phyloP scores from a whole-genome alignment of 2,888 invertebrate genomes.

The Amiota mariae region DNA sequence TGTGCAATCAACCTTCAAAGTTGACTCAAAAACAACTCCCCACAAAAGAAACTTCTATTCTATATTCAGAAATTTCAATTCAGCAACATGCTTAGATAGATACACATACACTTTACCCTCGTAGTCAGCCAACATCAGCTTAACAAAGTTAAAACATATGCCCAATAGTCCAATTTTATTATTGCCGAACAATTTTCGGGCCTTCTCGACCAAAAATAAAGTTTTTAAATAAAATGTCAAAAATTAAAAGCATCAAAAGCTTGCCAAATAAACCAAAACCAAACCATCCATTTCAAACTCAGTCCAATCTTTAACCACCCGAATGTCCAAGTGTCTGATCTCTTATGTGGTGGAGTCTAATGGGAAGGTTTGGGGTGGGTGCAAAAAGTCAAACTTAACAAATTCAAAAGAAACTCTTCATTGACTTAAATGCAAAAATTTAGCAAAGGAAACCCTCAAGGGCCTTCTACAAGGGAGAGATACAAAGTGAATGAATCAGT shows the following conservation, averaged over 20 bases:
- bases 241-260: conserved; percentile 59
- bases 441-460: conserved; percentile 40
- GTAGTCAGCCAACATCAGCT: too few relatives aligned
- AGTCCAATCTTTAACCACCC: too few relatives aligned
- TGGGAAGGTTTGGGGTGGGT: background rate
- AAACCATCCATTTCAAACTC: too few relatives aligned
- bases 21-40: background rate
- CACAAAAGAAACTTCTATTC: too few relatives aligned
- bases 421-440: conserved; percentile 45
- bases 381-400: conserved; percentile 37
- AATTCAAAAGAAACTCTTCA: conserved; percentile 49
- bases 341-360: background rate
- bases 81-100: background rate
- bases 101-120: too few relatives aligned
- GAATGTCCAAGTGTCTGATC: too few relatives aligned
- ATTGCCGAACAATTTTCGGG: conserved; percentile 17
- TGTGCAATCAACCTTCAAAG: conserved; percentile 21
- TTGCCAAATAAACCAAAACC: conserved; percentile 40
- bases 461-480: conserved; percentile 6
- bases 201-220: conserved; percentile 34
- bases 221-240: conserved; percentile 54
- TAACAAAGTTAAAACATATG: conserved; percentile 17
- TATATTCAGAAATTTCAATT: background rate
- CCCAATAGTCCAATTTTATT: conserved; percentile 24
- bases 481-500: conserved; percentile 29